Percentiles rank a stretch among this genome's conserved stretches.
Evolutionary conservation across 2,888 invertebrate genomes (phyloP).

Genomic region (Slavum lentiscoides): DNA sequence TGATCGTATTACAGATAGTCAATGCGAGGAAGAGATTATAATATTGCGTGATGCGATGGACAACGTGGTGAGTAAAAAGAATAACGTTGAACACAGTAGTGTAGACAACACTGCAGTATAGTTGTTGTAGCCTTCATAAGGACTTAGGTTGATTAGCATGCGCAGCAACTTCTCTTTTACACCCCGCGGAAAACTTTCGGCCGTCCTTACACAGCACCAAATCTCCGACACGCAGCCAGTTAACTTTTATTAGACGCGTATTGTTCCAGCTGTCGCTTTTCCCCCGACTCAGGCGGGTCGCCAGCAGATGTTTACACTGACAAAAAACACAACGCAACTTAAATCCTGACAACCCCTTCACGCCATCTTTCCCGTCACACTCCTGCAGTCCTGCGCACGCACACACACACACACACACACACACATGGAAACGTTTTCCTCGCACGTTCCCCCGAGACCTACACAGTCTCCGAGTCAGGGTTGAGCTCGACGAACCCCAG

Average conservation of each 20-base stretch:
- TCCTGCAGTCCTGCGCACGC: background rate
- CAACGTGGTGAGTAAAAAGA: background rate
- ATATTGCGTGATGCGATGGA: background rate
- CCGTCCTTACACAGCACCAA: slow-evolving; percentile 8
- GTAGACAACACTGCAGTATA: background rate
- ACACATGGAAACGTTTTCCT: background rate
- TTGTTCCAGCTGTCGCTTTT: slow-evolving; percentile 51
- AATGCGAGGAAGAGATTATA: too few species aligned
- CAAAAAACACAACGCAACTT: slow-evolving; percentile 46
- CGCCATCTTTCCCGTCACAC: background rate
- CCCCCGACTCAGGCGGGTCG: slow-evolving; percentile 1
- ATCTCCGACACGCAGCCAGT: slow-evolving; percentile 33
- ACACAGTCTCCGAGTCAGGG: background rate
- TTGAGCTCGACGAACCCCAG: background rate
- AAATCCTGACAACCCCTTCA: slow-evolving; percentile 22
- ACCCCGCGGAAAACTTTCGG: slow-evolving; percentile 34
- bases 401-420: background rate
- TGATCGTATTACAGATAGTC: too few species aligned
- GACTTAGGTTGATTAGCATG: slow-evolving; percentile 42
- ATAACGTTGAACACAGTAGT: background rate
- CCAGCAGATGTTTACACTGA: slow-evolving; percentile 41
- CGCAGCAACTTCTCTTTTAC: slow-evolving; percentile 27
- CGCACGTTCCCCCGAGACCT: background rate
- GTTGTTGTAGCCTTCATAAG: background rate
- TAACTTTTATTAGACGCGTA: slow-evolving; percentile 52